phyloP scores from a whole-genome alignment of 1,140 invertebrate genomes.

The Daktulosphaira vitifoliae region DNA sequence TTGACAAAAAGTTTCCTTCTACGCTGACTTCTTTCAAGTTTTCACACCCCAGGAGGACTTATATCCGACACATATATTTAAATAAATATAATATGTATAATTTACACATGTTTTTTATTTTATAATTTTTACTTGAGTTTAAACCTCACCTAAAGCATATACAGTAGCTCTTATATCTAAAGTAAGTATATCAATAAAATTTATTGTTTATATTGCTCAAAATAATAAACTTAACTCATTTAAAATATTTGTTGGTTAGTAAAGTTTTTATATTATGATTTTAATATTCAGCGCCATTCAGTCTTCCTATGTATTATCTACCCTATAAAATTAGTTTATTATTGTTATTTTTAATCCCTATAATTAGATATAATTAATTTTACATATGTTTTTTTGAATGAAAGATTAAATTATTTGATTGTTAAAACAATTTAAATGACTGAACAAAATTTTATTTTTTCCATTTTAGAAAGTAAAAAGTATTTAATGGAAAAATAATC shows the following conservation, averaged over 20 bases:
- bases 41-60: constrained; percentile 32
- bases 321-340: not conserved
- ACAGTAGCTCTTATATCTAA: not conserved
- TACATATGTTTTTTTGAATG: too few relatives aligned
- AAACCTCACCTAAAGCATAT: not conserved
- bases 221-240: too few relatives aligned
- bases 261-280: constrained; percentile 4
- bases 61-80: constrained; percentile 19
- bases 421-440: too few relatives aligned
- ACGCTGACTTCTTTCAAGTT: constrained; percentile 17
- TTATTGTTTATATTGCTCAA: too few relatives aligned
- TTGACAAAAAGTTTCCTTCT: constrained; percentile 27
- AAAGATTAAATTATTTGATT: too few relatives aligned
- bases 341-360: constrained; percentile 2
- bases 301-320: not conserved
- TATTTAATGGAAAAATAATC: too few relatives aligned
- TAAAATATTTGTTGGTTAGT: constrained; percentile 12
- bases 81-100: too few relatives aligned
- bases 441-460: too few relatives aligned
- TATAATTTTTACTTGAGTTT: not conserved
- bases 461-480: too few relatives aligned
- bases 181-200: not conserved
- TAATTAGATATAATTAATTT: too few relatives aligned
- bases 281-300: constrained; percentile 5
- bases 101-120: too few relatives aligned